Evolutionary conservation across 2,797 vertebrate species (phyloP), one percentile per base, ranked within the genome.

Genomic region (Amazona finschi): DNA sequence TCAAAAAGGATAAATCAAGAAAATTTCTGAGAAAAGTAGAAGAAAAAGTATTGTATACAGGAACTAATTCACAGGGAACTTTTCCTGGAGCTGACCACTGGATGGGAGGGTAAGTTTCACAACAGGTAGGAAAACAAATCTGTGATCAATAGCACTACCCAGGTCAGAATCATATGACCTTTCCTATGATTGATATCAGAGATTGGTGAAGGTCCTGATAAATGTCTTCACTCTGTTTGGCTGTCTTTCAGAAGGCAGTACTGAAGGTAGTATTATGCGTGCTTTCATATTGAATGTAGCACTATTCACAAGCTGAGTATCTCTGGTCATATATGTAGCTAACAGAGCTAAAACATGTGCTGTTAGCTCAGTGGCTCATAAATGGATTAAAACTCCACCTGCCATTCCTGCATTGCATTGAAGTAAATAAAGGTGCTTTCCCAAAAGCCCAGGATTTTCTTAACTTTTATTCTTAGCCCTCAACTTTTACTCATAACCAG

Each of bases 311-410:
- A 79, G 85, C 15, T 93, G 75, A 77, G 81, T 70, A 38, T 72
- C 47, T 87, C 39, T 76, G 27, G 62, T 90, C 64, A 17, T 84
- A 53, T 39, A 25, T 2, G 1, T 66, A 72, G 47, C 65, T 89
- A 93, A 85, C 30, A 78, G 86, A 85, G 53, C 82, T 94, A 85
- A 95, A 94, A 94, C 46, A 70, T 24, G 1, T 83, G 69, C 72
- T 69, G n/a, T 77, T 50, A 84, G 36, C 77, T 94, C 69, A 89
- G 25, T 53, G 65, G 75, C 30, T 94, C 76, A 39, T 67, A 41
- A 83, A 89, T 12, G 41, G 44, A 64, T 80, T 82, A 77, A 89
- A 83, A 44, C 49, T 87, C 87, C 78, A 80, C 74, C 91, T 87
- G 91, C 46, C n/a, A 55, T 84, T 91, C 66, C 43, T 49, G 38